Evolutionary conservation across 2,797 vertebrate genomes (phyloP).

Genomic region (Bryconaethiops microstoma): DNA sequence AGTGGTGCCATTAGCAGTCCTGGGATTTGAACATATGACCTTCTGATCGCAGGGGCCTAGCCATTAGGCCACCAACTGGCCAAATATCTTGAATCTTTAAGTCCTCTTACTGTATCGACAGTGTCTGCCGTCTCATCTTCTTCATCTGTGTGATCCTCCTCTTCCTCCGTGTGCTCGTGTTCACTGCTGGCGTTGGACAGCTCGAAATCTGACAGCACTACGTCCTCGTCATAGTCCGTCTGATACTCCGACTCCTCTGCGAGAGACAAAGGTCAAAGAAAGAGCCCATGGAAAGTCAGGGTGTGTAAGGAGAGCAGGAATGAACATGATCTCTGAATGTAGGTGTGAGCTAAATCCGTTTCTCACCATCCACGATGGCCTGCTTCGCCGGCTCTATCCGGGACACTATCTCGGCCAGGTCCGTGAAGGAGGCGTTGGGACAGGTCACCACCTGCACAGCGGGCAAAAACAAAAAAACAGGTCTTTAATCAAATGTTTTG

Average conservation of each 20-base stretch:
- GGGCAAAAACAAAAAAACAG: constrained; percentile 16
- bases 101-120: constrained; percentile 76
- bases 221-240: constrained; percentile 90
- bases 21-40: too few relatives aligned
- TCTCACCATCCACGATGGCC: constrained; percentile 80
- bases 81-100: background rate
- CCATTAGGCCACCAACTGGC: too few relatives aligned
- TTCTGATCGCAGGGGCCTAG: too few relatives aligned
- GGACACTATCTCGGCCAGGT: constrained; percentile 94
- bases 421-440: constrained; percentile 92
- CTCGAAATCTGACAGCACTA: constrained; percentile 76
- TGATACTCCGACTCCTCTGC: constrained; percentile 91
- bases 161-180: constrained; percentile 66
- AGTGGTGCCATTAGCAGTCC: too few relatives aligned
- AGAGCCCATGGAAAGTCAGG: background rate
- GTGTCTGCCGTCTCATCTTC: constrained; percentile 69
- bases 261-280: constrained; percentile 10
- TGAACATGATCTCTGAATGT: background rate
- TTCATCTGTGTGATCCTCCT: constrained; percentile 65
- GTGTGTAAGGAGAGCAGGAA: background rate
- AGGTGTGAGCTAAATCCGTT: background rate
- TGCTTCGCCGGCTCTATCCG: constrained; percentile 88
- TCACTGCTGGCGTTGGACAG: constrained; percentile 61
- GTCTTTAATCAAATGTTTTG: background rate
- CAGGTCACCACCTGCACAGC: constrained; percentile 84